Evolutionary conservation across 2,113 vertebrate genomes (phyloP), one percentile per base, ranked within the genome.

Genomic region (Lamprotornis superbus): DNA sequence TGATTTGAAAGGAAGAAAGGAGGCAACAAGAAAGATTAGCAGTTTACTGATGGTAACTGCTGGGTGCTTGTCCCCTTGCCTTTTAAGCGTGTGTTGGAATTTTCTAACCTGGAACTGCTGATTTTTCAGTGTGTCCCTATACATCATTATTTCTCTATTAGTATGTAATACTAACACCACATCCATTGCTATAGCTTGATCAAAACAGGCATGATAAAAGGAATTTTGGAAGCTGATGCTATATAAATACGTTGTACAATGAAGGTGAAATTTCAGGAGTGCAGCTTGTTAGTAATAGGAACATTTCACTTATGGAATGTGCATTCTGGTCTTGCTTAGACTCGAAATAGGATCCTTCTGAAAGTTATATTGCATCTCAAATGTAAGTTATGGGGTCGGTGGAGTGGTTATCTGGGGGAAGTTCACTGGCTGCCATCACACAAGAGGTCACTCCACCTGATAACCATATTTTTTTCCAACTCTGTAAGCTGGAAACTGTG

Each of bases 1-100:
- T 63, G 76, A 89, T 90, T 92, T 89, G 60, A 94, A 93, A 81
- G 56, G 65, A 61, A 73, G 46, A 71, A 89, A 85, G 16, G 33
- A 93, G 44, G 73, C 65, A 78, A 90, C 44, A 90, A 69, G 52
- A 78, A 82, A 86, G 71, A 90, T 63, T 40, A 81, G 35, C 64
- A 69, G 56, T 85, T 94, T 80, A 47, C 64, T 20, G 24, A 53
- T 79, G 69, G 64, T 56, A 94, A 90, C 82, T 90, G 83, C 47
- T 77, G 35, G 71, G 37, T 83, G 40, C 60, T 68, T 84, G 40
- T 81, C 53, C 57, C 40, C 5, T 92, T 90, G 88, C 70, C 83
- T 95, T 94, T 86, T 81, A 88, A 93, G 64, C 12, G 39, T 3
- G 7, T 2, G 19, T 88, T 89, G 64, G 60, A 78, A 71, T 83